Evolutionary conservation across 2,888 invertebrate genomes (phyloP), one percentile per base, ranked within the genome.

Genomic region (Thelaira solivaga): DNA sequence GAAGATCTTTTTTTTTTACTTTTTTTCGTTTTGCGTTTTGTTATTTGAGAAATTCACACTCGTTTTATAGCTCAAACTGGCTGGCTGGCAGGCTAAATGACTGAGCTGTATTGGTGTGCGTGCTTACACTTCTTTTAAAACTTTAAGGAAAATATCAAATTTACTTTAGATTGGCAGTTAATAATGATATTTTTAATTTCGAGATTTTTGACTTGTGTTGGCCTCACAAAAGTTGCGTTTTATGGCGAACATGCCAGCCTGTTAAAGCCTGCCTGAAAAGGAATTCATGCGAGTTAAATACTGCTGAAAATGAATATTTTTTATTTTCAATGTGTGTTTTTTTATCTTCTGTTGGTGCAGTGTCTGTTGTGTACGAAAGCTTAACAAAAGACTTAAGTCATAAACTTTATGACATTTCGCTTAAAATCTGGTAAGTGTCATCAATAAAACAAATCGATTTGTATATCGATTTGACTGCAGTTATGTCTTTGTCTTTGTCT

Each of bases 381-480:
- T 82, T 82, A 85, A 86, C 87, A 86, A 86, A 86, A 86, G 87
- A 85, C 86, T 86, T 87, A 86, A 86, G 86, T 87, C 86, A 87
- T 86, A 86, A 86, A 86, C 83, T 87, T 86, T 87, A 86, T 86
- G 87, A 87, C 85, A 86, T 85, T 86, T 85, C 82, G 85, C 86
- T 83, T 83, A 77, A 81, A 74, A 76, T 73, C 79, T 84, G 85
- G 76, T 83, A 82, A 86, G 83, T 85, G 86, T 87, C 86, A 86
- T 86, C 87, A 87, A 87, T 85, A 86, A 84, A 85, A 86, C 87
- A 86, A 86, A 86, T 86, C 86, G 86, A 86, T 87, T 86, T 87
- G 87, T 84, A 83, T 78, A 80, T 80, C 82, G 81, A 82, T 82
- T 81, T 81, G 79, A 79, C 80, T 80, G 31, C 55, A 39, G 53